Evolutionary conservation across 2,797 vertebrate species (phyloP).

Genomic region (Gadopsis bispinosus): DNA sequence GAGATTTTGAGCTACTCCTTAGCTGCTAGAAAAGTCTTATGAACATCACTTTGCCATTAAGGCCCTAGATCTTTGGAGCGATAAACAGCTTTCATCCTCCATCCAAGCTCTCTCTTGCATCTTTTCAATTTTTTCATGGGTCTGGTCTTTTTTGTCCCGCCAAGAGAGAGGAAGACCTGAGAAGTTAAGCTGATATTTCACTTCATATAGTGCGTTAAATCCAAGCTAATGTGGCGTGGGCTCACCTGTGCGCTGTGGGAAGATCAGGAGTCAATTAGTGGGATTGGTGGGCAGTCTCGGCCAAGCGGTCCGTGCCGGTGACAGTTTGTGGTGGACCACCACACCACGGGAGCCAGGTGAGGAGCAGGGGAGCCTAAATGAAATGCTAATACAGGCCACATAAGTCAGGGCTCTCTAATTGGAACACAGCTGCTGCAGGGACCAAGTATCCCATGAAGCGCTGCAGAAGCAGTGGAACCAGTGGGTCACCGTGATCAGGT

Average conservation of each 20-base stretch:
- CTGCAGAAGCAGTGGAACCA: conserved; percentile 70
- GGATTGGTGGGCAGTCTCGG: conserved; percentile 76
- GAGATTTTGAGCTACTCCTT: conserved; percentile 19
- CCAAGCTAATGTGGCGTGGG: conserved; percentile 69
- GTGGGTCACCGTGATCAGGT: conserved; percentile 79
- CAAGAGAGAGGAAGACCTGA: conserved; percentile 18
- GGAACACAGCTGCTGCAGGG: conserved; percentile 89
- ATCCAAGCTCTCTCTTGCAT: conserved; percentile 1
- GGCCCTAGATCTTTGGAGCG: background rate
- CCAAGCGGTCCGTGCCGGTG: conserved; percentile 68
- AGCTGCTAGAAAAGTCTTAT: conserved; percentile 19
- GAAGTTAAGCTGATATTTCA: conserved; percentile 49
- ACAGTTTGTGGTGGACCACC: conserved; percentile 71
- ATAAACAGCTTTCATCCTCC: conserved; percentile 19
- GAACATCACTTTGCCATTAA: conserved; percentile 25
- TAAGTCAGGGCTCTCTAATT: conserved; percentile 89
- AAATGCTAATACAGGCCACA: conserved; percentile 89
- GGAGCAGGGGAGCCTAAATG: conserved; percentile 85
- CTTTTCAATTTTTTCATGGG: conserved; percentile 4
- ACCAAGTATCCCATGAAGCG: conserved; percentile 77
- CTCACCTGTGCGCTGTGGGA: conserved; percentile 76
- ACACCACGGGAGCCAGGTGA: conserved; percentile 77
- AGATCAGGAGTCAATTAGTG: conserved; percentile 86
- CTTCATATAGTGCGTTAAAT: conserved; percentile 62
- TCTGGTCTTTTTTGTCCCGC: conserved; percentile 5